These are phyloP conservation scores for Caradrina clavipalpis DNA, from an alignment of 2,888 invertebrate species.

Conservation along the genomic window DNA sequence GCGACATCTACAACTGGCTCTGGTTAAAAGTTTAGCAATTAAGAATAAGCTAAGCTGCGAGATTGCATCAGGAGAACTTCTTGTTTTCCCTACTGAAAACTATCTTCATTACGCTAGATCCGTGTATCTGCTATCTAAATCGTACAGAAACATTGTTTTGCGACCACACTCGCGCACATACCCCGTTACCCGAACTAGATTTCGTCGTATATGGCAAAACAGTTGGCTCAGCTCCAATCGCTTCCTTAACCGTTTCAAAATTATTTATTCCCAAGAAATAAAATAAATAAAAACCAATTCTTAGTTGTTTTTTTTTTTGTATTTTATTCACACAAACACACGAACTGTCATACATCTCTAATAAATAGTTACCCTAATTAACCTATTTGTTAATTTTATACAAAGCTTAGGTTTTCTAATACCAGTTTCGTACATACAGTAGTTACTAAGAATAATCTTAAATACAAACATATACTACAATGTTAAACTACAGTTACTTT, in stretches of 20 bases:
- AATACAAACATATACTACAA: constrained; percentile 65
- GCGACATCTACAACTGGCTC: constrained; percentile 80
- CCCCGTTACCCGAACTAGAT: constrained; percentile 66
- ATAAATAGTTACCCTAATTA: constrained; percentile 72
- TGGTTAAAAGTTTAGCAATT: constrained; percentile 88
- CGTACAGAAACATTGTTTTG: constrained; percentile 75
- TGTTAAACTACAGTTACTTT: constrained; percentile 57
- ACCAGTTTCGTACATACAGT: constrained; percentile 73
- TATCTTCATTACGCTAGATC: constrained; percentile 87
- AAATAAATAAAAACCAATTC: constrained; percentile 61
- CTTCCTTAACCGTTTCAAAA: constrained; percentile 59
- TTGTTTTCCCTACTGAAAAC: constrained; percentile 87
- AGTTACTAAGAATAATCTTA: constrained; percentile 66
- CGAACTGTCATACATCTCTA: constrained; percentile 83
- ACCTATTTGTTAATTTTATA: constrained; percentile 91
- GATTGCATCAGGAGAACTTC: constrained; percentile 86
- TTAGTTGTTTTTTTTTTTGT: constrained; percentile 56
- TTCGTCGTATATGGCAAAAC: constrained; percentile 76
- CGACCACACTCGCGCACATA: constrained; percentile 63
- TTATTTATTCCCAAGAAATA: constrained; percentile 49
- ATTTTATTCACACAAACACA: constrained; percentile 85
- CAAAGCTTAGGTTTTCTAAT: constrained; percentile 91
- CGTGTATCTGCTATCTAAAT: constrained; percentile 77
- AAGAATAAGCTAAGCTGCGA: constrained; percentile 85
- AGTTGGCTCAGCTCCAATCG: constrained; percentile 82